These are phyloP conservation scores for Nephrotoma guestfalica DNA, from an alignment of 2,888 invertebrate species.

Conservation along the genomic window DNA sequence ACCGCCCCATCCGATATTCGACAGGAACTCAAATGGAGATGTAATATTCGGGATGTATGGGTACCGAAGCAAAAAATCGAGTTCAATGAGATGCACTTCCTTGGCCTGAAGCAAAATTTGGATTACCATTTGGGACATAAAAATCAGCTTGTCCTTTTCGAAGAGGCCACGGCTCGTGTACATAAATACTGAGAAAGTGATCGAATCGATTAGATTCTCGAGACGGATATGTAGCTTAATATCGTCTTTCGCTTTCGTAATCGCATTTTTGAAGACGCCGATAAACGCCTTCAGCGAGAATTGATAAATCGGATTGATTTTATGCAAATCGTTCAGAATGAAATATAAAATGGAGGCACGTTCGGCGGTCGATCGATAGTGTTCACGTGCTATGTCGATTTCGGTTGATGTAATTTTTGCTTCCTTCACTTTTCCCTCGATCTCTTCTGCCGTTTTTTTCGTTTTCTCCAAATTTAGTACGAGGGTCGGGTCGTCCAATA, in stretches of 20 bases:
- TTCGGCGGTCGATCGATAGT: slow-evolving; percentile 70
- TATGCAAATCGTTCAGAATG: slow-evolving; percentile 78
- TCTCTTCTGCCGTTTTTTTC: slow-evolving; percentile 82
- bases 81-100: slow-evolving; percentile 57
- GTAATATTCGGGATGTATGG: slow-evolving; percentile 58
- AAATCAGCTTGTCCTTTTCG: slow-evolving; percentile 82
- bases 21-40: slow-evolving; percentile 73
- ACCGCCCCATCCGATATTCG: slow-evolving; percentile 66
- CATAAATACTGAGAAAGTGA: slow-evolving; percentile 72
- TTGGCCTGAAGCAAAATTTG: slow-evolving; percentile 45
- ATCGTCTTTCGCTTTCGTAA: slow-evolving; percentile 49
- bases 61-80: slow-evolving; percentile 78
- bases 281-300: slow-evolving; percentile 91
- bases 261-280: slow-evolving; percentile 71
- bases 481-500: slow-evolving; percentile 76
- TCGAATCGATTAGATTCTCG: slow-evolving; percentile 64
- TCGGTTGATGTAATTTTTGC: slow-evolving; percentile 75
- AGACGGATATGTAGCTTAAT: slow-evolving; percentile 61
- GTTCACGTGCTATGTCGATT: slow-evolving; percentile 83
- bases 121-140: slow-evolving; percentile 71
- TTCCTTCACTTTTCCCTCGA: slow-evolving; percentile 72
- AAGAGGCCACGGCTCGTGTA: slow-evolving; percentile 86
- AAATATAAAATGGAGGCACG: slow-evolving; percentile 86
- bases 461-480: slow-evolving; percentile 89
- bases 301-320: slow-evolving; percentile 90